Evolutionary conservation across 1,140 invertebrate genomes (phyloP), one percentile per base, ranked within the genome.

Genomic region (Triops longicaudatus): DNA sequence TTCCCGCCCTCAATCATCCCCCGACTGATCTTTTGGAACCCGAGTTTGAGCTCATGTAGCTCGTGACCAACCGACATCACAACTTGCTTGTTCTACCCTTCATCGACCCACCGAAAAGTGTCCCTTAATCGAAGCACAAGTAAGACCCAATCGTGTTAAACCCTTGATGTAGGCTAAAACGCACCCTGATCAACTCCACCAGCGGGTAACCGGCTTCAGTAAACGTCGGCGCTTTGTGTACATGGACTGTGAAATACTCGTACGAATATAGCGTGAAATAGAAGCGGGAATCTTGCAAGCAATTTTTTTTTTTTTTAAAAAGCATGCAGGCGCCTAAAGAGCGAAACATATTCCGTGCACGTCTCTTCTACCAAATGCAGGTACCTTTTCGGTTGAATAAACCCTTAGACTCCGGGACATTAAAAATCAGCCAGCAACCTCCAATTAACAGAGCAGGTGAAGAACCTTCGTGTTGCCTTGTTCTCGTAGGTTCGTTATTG

Each of bases 401-500:
- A 63, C 50, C 50, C 22, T 63, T 63, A 63, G 50, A 63, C 50
- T 37, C 31, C 17, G 50, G 50, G 22, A 63, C 50, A 63, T 63
- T 63, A 63, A 63, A 63, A 63, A 17, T 22, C 50, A 63, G 50
- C 50, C 50, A 63, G 14, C 50, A 63, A 63, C 50, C 50, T 63
- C 50, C 50, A 63, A 63, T 63, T 63, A 63, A 63, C 10, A 22
- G 50, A 63, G 50, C 50, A 63, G 50, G 50, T 63, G 50, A 63
- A 63, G 50, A 63, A 63, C 50, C 50, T 63, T 63, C 10, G 17
- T 63, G 50, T 63, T 63, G 14, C 50, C 50, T 63, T 63, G 50
- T 63, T 63, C 17, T 63, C 17, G 10, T 17, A 14, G 50, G 50
- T 63, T 63, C 50, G 22, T 63, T 63, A 63, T 63, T 63, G 50